Percentiles rank a stretch among this genome's conserved stretches.
These are phyloP conservation scores for Cyanoderma ruficeps DNA, from an alignment of 2,113 vertebrate genomes.

Conservation along the genomic window DNA sequence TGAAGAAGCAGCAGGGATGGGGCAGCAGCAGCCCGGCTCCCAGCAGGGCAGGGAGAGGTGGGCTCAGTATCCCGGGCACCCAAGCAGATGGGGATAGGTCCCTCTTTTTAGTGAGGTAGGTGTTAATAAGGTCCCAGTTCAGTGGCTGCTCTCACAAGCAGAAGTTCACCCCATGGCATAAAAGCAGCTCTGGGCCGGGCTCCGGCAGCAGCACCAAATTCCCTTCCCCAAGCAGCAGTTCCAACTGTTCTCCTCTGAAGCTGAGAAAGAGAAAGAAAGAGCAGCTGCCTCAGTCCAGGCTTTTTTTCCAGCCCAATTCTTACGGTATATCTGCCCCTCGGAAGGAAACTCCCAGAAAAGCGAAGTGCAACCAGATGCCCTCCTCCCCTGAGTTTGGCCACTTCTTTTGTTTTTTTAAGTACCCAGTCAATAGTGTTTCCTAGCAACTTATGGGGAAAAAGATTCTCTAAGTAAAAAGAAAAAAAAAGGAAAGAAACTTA, in stretches of 20 bases:
- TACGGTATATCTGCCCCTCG: accelerated
- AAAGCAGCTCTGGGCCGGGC: background rate
- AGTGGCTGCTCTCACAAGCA: too few species aligned
- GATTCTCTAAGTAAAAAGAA: background rate
- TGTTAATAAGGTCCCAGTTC: too few species aligned
- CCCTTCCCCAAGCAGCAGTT: background rate
- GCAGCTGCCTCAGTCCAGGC: background rate
- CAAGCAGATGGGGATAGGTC: accelerated
- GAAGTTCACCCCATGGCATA: background rate
- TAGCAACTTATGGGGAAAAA: background rate
- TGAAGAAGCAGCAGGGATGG: accelerated
- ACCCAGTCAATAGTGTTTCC: background rate
- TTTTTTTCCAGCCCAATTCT: background rate
- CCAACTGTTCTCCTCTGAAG: accelerated
- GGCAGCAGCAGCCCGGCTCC: background rate
- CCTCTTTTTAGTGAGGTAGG: too few species aligned
- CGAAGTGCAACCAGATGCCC: background rate
- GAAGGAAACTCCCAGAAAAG: background rate
- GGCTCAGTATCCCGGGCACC: too few species aligned
- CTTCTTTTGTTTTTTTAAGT: background rate
- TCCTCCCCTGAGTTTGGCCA: background rate
- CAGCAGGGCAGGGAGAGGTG: background rate
- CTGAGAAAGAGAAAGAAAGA: background rate
- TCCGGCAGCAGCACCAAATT: background rate
- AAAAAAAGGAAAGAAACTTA: background rate